Evolutionary conservation across 2,888 invertebrate genomes (phyloP).

Genomic region (Drosophila kanekoi): DNA sequence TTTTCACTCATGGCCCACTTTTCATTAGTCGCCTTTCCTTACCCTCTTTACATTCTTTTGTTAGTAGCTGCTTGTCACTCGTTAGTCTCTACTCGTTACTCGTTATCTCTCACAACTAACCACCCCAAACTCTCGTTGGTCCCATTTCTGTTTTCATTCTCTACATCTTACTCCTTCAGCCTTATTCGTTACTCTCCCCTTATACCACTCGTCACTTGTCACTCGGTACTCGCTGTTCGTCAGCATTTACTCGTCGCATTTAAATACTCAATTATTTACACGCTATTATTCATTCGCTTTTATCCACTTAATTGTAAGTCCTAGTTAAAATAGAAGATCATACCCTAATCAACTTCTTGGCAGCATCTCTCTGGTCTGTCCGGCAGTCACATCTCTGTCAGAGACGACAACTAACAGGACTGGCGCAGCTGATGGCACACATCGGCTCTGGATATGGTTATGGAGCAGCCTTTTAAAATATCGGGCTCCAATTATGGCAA

Average conservation of each 20-base stretch:
- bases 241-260: neutral
- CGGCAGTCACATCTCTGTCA: neutral
- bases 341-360: neutral
- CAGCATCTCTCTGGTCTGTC: neutral
- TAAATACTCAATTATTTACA: neutral
- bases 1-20: neutral
- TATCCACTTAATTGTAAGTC: neutral
- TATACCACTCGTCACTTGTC: neutral
- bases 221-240: neutral
- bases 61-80: neutral
- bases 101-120: too few relatives aligned
- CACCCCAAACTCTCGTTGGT: too few relatives aligned
- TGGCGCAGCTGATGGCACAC: conserved; percentile 57
- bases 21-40: too few relatives aligned
- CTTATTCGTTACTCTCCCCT: too few relatives aligned
- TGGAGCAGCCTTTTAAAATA: conserved; percentile 20
- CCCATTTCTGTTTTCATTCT: too few relatives aligned
- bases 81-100: neutral
- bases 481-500: conserved; percentile 47
- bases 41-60: too few relatives aligned
- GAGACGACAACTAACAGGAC: conserved; percentile 38
- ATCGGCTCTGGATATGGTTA: conserved; percentile 36
- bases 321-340: neutral
- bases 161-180: too few relatives aligned
- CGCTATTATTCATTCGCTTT: neutral